Evolutionary conservation across 2,797 vertebrate genomes (phyloP), one percentile per base, ranked within the genome.

Genomic region (Saxicola maurus): DNA sequence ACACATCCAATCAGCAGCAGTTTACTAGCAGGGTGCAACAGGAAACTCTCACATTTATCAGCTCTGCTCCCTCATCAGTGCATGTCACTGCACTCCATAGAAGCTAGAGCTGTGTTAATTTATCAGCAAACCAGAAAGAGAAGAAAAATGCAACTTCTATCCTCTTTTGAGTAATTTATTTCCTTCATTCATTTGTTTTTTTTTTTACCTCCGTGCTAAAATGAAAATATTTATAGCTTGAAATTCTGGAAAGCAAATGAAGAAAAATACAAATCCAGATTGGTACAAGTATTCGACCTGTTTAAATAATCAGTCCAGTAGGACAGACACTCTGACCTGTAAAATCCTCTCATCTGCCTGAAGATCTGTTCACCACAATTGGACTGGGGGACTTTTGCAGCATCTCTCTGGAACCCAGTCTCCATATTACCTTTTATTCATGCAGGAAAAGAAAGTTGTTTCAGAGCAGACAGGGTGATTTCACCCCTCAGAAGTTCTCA

Each of bases 41-140:
- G 97, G 96, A 97, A 97, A 95, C 40, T 46, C 86, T 88, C 37
- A 57, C 69, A 84, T 77, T 94, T 95, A 90, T 79, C 90, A 86
- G 31, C 57, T 91, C 87, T 89, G n/a, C 60, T 90, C 66, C 56
- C 46, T 94, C 93, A 91, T 96, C 94, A 93, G 69, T 82, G 19
- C 24, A 87, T 77, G 57, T 75, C 68, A 89, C 66, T 86, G 71
- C 73, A 73, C 91, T 91, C 71, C 56, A 68, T 59, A 81, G 83
- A 90, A 86, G 33, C 23, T 79, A 85, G 60, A 51, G 49, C 62
- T 56, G 59, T 81, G 43, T 87, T 90, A 91, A 95, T 91, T 92
- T 95, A 91, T 88, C 92, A 75, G 66, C 14, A 86, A 82, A 92
- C 79, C 13, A 16, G 92, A 91, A 90, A 49, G 30, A 86, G 74